A percentile compares a stretch with the other conserved stretches of the same genome.
These are phyloP conservation scores for Gila robusta DNA, from an alignment of 2,797 vertebrate genomes.

Conservation along the genomic window DNA sequence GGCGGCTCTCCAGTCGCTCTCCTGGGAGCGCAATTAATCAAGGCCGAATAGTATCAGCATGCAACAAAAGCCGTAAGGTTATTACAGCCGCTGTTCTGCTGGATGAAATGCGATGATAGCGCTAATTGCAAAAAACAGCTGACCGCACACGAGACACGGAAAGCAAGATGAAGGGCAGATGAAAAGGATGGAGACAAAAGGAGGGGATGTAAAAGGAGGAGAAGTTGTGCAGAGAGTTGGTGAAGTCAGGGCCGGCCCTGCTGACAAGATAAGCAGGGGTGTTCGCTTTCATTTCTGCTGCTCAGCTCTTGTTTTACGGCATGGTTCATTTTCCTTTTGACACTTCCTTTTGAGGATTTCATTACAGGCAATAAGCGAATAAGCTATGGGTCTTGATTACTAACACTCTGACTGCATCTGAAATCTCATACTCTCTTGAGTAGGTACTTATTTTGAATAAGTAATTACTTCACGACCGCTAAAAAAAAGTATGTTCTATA, in stretches of 20 bases:
- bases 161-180: conserved; percentile 71
- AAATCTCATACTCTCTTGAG: not conserved
- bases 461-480: not conserved
- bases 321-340: not conserved
- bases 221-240: conserved; percentile 39
- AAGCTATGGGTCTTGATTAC: not conserved
- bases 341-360: not conserved
- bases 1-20: conserved; percentile 73
- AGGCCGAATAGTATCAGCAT: conserved; percentile 76
- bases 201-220: conserved; percentile 34
- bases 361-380: conserved; percentile 8
- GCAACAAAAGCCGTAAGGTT: conserved; percentile 77
- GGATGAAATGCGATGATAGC: conserved; percentile 81
- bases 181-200: conserved; percentile 53
- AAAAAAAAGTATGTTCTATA: not conserved
- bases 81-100: conserved; percentile 75
- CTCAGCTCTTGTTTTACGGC: not conserved
- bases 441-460: not conserved
- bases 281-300: conserved; percentile 31
- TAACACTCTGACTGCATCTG: not conserved
- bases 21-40: conserved; percentile 83
- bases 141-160: conserved; percentile 68
- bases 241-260: conserved; percentile 43
- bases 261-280: conserved; percentile 51
- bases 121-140: conserved; percentile 80